A percentile compares a stretch with the other conserved stretches of the same genome.
Conservation (phyloP, 2,113 vertebrate genomes). For the Neoarius graeffei region DNA sequence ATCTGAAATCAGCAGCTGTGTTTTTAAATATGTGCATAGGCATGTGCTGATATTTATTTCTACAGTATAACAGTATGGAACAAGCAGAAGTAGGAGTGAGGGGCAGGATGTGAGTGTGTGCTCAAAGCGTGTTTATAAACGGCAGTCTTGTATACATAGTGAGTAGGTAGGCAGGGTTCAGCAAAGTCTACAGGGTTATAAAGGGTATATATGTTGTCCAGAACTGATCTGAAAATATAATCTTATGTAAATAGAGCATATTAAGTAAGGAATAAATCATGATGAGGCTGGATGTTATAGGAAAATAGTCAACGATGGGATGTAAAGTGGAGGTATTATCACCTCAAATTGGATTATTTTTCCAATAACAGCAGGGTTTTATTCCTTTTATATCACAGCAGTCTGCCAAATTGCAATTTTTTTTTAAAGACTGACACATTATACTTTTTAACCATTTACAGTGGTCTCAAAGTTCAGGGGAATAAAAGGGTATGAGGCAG, state of each 20-base stretch:
- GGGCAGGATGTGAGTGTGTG: not conserved
- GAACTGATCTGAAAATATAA: not conserved
- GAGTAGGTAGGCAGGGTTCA: not conserved
- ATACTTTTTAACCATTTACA: not conserved
- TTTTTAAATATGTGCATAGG: not conserved
- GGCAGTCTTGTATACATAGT: not conserved
- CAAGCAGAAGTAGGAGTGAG: not conserved
- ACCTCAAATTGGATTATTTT: not conserved
- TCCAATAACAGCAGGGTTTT: not conserved
- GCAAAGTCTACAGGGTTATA: not conserved
- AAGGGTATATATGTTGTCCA: not conserved
- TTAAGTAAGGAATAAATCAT: not conserved
- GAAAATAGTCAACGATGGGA: not conserved
- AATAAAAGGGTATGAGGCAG: too few relatives aligned
- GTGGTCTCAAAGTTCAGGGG: too few relatives aligned
- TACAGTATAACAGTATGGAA: not conserved
- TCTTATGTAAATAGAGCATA: not conserved
- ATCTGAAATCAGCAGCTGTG: conserved; percentile 7
- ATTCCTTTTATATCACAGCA: not conserved
- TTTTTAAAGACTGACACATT: not conserved
- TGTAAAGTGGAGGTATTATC: not conserved
- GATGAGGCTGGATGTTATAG: not conserved
- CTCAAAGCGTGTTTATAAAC: not conserved
- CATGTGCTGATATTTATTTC: conserved; percentile 5
- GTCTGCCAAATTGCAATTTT: not conserved